Evolutionary conservation across 1,140 invertebrate species (phyloP), one percentile per base, ranked within the genome.

Genomic region (Platyura marginata): DNA sequence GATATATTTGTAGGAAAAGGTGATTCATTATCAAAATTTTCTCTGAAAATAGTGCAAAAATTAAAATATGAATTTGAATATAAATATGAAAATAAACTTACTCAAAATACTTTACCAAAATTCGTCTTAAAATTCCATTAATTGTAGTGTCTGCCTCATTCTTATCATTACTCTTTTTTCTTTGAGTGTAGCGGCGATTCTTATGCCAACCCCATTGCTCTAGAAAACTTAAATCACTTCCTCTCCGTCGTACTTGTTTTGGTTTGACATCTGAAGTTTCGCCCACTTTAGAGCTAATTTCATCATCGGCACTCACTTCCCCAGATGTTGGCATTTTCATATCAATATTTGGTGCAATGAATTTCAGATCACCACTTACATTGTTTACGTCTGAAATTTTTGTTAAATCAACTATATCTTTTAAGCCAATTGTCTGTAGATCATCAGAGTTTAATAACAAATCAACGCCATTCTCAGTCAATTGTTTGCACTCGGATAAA

Each of bases 161-260:
- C 67, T 69, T 42, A 56, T 71, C 59, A 56, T 61, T 45, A 56
- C 61, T 50, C 61, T 71, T 59, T 64, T 71, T 79, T 37, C 76
- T 54, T 2, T 75, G 71, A 2, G 76, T 78, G 41, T 44, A 46
- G 47, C 79, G 65, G 44, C 79, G 62, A 56, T 79, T 80, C 44
- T 69, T 79, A 48, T 77, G 77, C 72, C 77, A 79, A 19, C 75
- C 74, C 72, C 77, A 77, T 47, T 76, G 73, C 47, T 81, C 71
- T 9, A 81, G 56, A 44, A 77, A 71, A 21, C 69, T 74, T 2
- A 80, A 53, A 13, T 74, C 73, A 55, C 76, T 80, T 9, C 72
- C 65, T 59, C 77, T 67, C 22, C 78, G 63, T 46, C 77, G 67
- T 10, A n/a, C 6, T 15, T 68, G 72, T 25, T 70, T 68, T 6